phyloP scores from a whole-genome alignment of 2,113 vertebrate genomes.

The Struthidea cinerea region DNA sequence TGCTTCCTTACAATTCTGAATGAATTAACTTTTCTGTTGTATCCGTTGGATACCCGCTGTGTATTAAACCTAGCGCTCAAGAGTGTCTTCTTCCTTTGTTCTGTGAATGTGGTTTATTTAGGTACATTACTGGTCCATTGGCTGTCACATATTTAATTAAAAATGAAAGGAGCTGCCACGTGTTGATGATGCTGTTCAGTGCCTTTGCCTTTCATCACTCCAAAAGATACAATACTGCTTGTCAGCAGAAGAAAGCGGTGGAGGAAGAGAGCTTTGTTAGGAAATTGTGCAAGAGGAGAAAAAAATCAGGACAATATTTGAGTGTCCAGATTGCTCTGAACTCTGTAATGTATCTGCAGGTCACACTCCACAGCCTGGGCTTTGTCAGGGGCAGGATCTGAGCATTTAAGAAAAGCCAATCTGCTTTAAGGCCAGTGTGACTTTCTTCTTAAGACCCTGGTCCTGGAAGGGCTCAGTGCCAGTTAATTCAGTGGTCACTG shows the following conservation, averaged over 20 bases:
- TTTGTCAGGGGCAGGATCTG: not conserved
- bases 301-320: not conserved
- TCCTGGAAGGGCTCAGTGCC: not conserved
- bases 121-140: not conserved
- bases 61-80: slow-evolving; percentile 47
- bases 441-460: not conserved
- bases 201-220: slow-evolving; percentile 11
- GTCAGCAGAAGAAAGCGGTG: not conserved
- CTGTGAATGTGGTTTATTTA: slow-evolving; percentile 10
- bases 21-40: slow-evolving; percentile 53
- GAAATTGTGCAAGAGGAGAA: not conserved
- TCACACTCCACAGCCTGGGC: not conserved
- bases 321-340: not conserved
- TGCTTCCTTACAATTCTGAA: slow-evolving; percentile 56
- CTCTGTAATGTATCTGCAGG: not conserved
- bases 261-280: not conserved
- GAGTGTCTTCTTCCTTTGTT: slow-evolving; percentile 26
- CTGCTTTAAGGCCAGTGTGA: not conserved
- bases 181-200: slow-evolving; percentile 5
- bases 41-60: slow-evolving; percentile 48
- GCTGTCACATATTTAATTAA: slow-evolving; percentile 31
- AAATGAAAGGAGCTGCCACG: slow-evolving; percentile 35
- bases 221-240: not conserved
- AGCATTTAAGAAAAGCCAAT: not conserved
- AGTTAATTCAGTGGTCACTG: not conserved